Evolutionary conservation across 2,888 invertebrate genomes (phyloP), one percentile per base, ranked within the genome.

Genomic region (Drosophila mettleri): DNA sequence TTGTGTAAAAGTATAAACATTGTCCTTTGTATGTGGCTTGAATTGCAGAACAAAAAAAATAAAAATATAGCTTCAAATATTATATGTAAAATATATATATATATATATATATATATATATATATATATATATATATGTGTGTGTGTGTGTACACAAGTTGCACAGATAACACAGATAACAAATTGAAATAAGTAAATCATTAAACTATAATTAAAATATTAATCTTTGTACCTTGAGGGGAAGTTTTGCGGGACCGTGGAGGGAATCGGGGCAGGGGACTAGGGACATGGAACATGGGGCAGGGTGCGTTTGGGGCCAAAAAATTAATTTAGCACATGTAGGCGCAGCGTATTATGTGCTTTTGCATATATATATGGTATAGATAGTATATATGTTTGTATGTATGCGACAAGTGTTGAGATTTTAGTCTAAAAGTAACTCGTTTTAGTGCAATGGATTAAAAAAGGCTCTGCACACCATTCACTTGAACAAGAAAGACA

Each of bases 221-320:
- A 59, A 76, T 74, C 55, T 62, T 59, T 74, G 69, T 74, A 79
- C 69, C 69, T 65, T 54, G 59, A 58, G 41, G 8, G 22, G 14
- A 22, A n/a, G n/a, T 43, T 41, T n/a, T n/a, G n/a, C n/a, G n/a
- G n/a, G 20, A 5, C 6, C 29, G 29, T 6, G 7, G 3, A 12
- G 38, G 20, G 9, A 24, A n/a, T n/a, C 9, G 9, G 5, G 5
- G 24, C 24, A 0, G n/a, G 10, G 9, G 5, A n/a, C 8, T n/a
- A n/a, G n/a, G 43, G n/a, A 3, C 3, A 2, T n/a, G 16, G 24
- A n/a, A 5, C 16, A 10, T 24, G 24, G 24, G 9, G 16, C 16
- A 4, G 3, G 4, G 24, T 8, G 2, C n/a, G 3, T 20, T 31
- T 20, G 22, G 51, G 60, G 34, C 64, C 65, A 65, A 52, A 36